A percentile compares a stretch with the other conserved stretches of the same genome.
phyloP scores from a whole-genome alignment of 2,113 vertebrate genomes.

The Mobula hypostoma region DNA sequence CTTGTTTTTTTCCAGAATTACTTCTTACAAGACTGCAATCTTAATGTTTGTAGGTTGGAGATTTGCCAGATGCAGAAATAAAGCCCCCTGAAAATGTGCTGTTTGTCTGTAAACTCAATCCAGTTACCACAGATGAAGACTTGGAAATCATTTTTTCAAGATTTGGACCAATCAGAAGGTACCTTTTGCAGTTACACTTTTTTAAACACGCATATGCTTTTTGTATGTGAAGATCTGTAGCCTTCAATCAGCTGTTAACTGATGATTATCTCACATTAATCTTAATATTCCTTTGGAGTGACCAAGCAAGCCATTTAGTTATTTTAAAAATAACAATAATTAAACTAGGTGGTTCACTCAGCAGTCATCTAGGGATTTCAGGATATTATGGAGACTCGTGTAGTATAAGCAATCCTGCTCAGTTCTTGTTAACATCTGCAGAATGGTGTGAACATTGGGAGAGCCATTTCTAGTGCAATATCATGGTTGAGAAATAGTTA shows the following conservation, averaged over 20 bases:
- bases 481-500: not conserved
- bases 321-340: not conserved
- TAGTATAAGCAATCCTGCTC: not conserved
- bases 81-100: slow-evolving; percentile 90
- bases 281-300: not conserved
- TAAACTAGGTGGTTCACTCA: not conserved
- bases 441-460: not conserved
- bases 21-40: slow-evolving; percentile 4
- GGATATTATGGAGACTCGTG: not conserved
- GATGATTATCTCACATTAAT: not conserved
- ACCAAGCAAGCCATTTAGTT: not conserved
- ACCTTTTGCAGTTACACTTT: slow-evolving; percentile 37
- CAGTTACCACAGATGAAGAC: slow-evolving; percentile 93
- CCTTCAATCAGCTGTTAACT: not conserved
- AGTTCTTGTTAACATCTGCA: not conserved
- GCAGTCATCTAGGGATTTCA: not conserved
- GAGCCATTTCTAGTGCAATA: not conserved
- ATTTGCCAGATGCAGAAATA: slow-evolving; percentile 87
- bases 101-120: slow-evolving; percentile 95
- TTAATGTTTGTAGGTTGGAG: slow-evolving; percentile 70
- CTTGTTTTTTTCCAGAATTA: slow-evolving; percentile 19
- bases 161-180: slow-evolving; percentile 89
- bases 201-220: not conserved
- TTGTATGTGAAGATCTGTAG: not conserved
- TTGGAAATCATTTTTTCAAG: slow-evolving; percentile 96